These are phyloP conservation scores for Hirudinaria manillensis DNA, from an alignment of 2,888 invertebrate species.

Conservation along the genomic window DNA sequence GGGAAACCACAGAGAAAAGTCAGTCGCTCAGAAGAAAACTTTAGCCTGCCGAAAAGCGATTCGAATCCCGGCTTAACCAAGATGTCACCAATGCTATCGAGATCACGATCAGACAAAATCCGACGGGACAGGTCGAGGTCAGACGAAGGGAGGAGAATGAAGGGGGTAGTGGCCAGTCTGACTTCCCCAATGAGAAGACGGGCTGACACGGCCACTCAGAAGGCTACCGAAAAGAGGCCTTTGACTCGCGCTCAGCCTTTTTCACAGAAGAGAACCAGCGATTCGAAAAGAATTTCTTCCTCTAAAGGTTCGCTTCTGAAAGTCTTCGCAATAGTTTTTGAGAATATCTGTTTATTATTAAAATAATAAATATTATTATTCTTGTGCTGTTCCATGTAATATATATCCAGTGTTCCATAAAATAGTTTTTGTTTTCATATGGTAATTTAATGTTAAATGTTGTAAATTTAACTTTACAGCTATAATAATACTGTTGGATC, in stretches of 20 bases:
- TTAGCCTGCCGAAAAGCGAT: not conserved
- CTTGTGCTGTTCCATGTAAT: too few species aligned
- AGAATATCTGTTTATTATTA: too few species aligned
- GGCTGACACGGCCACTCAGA: not conserved
- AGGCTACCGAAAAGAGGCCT: not conserved
- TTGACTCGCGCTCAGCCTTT: not conserved
- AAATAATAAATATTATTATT: too few species aligned
- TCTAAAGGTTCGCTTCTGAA: not conserved
- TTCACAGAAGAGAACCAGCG: not conserved
- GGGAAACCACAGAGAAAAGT: not conserved
- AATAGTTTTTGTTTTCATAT: too few species aligned
- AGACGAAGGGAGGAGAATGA: not conserved
- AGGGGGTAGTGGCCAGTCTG: not conserved
- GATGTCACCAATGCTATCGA: not conserved
- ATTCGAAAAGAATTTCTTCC: not conserved
- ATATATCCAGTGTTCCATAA: too few species aligned
- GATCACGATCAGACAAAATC: conserved; percentile 10
- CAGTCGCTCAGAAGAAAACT: not conserved
- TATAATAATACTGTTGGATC: too few species aligned
- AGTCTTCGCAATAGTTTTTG: not conserved
- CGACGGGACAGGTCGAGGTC: conserved; percentile 3
- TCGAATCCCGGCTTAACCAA: not conserved
- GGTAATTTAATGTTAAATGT: too few species aligned
- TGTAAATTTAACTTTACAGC: too few species aligned
- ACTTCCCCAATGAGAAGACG: conserved; percentile 2